A percentile compares a stretch with the other conserved stretches of the same genome.
Conservation (phyloP, 64 coral and sea anemone species). For the Stichodactyla mertensii region DNA sequence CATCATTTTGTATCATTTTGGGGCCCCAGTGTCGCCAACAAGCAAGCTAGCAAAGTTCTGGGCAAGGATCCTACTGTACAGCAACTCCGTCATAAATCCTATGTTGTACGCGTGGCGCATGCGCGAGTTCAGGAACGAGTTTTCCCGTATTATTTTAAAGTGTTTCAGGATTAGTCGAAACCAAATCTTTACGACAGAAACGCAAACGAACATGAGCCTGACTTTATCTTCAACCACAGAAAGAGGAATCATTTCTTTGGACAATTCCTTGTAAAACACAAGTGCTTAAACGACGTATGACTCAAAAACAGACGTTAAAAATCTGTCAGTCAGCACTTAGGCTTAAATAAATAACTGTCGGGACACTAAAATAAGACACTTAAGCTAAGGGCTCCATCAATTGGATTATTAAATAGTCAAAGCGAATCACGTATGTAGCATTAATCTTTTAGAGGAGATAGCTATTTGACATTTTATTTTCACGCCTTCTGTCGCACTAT, state of each 20-base stretch:
- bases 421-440: no score
- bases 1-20: constrained; percentile 36
- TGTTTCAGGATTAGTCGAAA: not conserved
- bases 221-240: not conserved
- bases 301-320: no score
- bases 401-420: no score
- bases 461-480: no score
- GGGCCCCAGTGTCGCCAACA: not conserved
- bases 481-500: no score
- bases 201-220: not conserved
- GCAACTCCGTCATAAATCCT: constrained; percentile 34
- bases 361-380: no score
- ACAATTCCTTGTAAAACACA: not conserved
- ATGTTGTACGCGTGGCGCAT: constrained; percentile 56
- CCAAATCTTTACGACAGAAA: not conserved
- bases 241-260: no score
- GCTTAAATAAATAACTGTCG: no score
- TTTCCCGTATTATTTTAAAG: not conserved
- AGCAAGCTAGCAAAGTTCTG: constrained; percentile 13
- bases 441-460: no score
- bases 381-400: no score
- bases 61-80: constrained; percentile 44
- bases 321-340: no score
- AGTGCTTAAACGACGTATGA: no score
- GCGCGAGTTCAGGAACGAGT: constrained; percentile 48